Evolutionary conservation across 1,140 invertebrate species (phyloP), one percentile per base, ranked within the genome.

Genomic region (Tetramorium simillimum): DNA sequence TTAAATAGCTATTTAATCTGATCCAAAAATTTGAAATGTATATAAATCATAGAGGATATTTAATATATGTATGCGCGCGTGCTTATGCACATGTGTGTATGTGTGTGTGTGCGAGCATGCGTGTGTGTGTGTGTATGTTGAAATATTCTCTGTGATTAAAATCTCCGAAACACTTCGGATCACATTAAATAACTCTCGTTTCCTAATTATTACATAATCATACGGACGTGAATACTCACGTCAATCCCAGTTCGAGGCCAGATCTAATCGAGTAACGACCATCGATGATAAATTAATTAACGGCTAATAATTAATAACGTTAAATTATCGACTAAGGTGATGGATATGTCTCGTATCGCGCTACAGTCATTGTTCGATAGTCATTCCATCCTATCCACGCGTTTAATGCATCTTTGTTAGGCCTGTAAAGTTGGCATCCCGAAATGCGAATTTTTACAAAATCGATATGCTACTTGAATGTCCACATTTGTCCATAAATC

Each of bases 1-100:
- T 49, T 21, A 69, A 69, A 49, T 21, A 46, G 65, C 40, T 69
- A 69, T 69, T 69, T 69, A 49, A 69, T 69, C n/a, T 69, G 65
- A 69, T 69, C 40, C 65, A 49, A 69, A 46, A 46, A 46, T 49
- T 69, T 2, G 65, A 69, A 24, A 2, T n/a, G n/a, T 37, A 40
- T 12, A 65, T 21, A 40, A 69, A 69, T 69, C 65, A 69, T 24
- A 24, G 12, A 16, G 12, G 9, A 62, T 43, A 24, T 46, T 16
- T 16, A 43, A 67, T 67, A 7, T 16, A 75, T 56, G 46, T 46
- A 46, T 46, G 46, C 46, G 46, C 46, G 46, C 46, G 46, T 12
- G 12, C 43, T 16, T 16, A 46, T 46, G 46, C 16, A 16, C 16
- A 43, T 46, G 12, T 51, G 49, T 43, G 28, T 37, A 33, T 49